Base-by-base conservation (phyloP, 30 jellyfish, hydroid and myxozoan genomes). In the Cassiopea andromeda region DNA sequence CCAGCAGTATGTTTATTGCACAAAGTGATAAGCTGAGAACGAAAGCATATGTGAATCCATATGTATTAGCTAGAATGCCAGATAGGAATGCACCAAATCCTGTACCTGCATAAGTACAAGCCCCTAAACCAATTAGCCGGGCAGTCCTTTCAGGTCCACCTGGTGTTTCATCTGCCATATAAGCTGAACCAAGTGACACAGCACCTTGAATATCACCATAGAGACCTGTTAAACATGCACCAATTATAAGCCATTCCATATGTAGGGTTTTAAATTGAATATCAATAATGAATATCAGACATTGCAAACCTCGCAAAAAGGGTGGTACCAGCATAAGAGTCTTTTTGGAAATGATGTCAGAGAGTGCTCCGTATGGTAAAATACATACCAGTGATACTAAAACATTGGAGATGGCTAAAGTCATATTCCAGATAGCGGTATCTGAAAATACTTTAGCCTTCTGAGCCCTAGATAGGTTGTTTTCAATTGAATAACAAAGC, bases 161-260 rank as follows among this genome's bases (percentile, higher is more conserved):
- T n/a, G 47, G 1, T 45, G 81, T 60, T 13, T 44, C 69, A 46
- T 81, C 90, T n/a, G 81, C 90, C 81, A 81, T 27, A 43, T 81
- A 60, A 38, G 81, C 44, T 38, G 67, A 44, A 1, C 60, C 80
- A 12, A 81, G 71, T 1, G 81, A 18, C 18, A 60, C 69, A 16
- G 80, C 66, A 15, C 90, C 90, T 45, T 59, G 80, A 7, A 81
- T 46, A 59, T 81, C 90, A 19, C 81, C 81, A 64, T 81, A 81
- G 2, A 81, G 0, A 14, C 90, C 71, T 7, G 90, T 81, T 38
- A 81, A 12, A 44, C 67, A 44, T 2, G 90, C 80, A 10, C 81
- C 90, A 60, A 64, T 19, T 5, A 67, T 48, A n/a, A 81, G 81
- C 17, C 45, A 38, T 44, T 59, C 69, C 1, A 81, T 45, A 46